Conservation (phyloP, 2,888 invertebrate genomes). For the Melinaea menophilus region DNA sequence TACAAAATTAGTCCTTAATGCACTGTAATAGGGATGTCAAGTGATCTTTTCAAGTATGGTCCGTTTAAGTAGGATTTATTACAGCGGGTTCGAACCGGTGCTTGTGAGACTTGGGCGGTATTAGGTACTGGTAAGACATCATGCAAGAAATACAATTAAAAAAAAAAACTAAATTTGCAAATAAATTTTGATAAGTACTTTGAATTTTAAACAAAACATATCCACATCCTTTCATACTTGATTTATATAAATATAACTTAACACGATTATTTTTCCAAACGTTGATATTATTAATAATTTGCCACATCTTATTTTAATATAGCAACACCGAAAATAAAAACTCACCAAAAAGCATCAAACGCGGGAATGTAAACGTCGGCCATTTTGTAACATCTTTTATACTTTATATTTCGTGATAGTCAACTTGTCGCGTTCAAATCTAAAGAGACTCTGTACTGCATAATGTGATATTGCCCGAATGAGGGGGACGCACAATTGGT, state of each 20-base stretch:
- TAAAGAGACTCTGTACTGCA: slow-evolving; percentile 48
- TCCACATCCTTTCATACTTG: too few relatives aligned
- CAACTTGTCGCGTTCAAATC: slow-evolving; percentile 47
- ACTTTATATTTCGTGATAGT: slow-evolving; percentile 12
- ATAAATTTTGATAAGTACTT: not conserved
- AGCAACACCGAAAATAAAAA: slow-evolving; percentile 27
- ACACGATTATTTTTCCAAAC: too few relatives aligned
- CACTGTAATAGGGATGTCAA: slow-evolving; percentile 30
- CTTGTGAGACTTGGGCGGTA: slow-evolving; percentile 35
- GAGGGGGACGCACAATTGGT: slow-evolving; percentile 62
- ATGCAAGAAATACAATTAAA: not conserved
- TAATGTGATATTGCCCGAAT: slow-evolving; percentile 43
- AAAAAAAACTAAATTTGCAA: not conserved
- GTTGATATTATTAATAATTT: too few relatives aligned
- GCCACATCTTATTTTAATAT: too few relatives aligned
- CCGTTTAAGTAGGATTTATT: slow-evolving; percentile 55
- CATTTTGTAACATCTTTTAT: slow-evolving; percentile 42
- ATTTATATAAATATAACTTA: too few relatives aligned
- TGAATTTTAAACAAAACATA: too few relatives aligned
- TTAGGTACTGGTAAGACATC: slow-evolving; percentile 17
- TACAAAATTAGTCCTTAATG: slow-evolving; percentile 39
- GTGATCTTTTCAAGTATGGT: slow-evolving; percentile 32
- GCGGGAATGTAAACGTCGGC: slow-evolving; percentile 43
- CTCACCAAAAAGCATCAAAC: slow-evolving; percentile 61
- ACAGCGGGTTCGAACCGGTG: slow-evolving; percentile 48